A percentile compares a stretch with the other conserved stretches of the same genome.
Conservation (phyloP, 2,113 vertebrate genomes). For the Myrmophylax atrothorax region DNA sequence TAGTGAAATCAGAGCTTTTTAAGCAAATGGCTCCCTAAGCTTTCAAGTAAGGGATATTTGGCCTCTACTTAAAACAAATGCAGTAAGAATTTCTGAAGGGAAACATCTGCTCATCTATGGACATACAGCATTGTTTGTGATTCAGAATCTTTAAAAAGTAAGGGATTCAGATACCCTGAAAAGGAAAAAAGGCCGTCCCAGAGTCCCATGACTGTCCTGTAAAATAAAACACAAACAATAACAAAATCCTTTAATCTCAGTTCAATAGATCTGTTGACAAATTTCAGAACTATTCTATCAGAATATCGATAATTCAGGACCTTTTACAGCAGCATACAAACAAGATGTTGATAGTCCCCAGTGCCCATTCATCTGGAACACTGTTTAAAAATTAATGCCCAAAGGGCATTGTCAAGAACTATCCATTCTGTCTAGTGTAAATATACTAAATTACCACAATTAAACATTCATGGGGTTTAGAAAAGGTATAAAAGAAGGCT, state of each 20-base stretch:
- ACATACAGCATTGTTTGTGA: not conserved
- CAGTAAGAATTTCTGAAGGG: not conserved
- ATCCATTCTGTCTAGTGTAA: not conserved
- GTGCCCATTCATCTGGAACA: not conserved
- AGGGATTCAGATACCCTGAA: slow-evolving; percentile 73
- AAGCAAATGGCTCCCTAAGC: not conserved
- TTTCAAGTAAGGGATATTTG: not conserved
- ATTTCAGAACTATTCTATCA: not conserved
- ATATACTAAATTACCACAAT: not conserved
- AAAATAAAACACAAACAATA: slow-evolving; percentile 66
- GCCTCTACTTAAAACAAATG: not conserved
- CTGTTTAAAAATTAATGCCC: not conserved
- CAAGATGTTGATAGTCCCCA: not conserved
- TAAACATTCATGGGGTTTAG: not conserved
- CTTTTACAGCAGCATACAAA: not conserved
- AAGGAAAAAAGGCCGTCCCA: slow-evolving; percentile 75
- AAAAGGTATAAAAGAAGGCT: not conserved
- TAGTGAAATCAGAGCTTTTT: not conserved
- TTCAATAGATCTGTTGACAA: not conserved
- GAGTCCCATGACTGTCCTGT: slow-evolving; percentile 59
- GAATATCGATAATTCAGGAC: not conserved
- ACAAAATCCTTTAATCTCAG: not conserved
- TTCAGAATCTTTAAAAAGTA: not conserved
- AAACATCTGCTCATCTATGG: not conserved
- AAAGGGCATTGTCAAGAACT: not conserved